A percentile compares a stretch with the other conserved stretches of the same genome.
phyloP scores from a whole-genome alignment of 2,797 vertebrate species.

The Siniperca obscura region DNA sequence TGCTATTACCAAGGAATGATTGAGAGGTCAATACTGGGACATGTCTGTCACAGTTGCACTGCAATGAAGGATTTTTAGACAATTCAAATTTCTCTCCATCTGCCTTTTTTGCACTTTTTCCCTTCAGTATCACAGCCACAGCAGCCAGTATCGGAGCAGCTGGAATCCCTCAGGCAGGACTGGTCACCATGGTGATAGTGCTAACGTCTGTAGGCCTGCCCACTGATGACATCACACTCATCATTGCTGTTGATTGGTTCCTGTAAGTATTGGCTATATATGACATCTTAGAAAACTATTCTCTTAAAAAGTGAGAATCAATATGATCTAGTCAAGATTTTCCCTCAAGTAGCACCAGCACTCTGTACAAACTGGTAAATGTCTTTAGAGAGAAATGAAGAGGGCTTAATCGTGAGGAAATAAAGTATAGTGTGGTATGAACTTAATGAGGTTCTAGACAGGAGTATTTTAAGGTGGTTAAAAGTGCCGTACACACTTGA shows the following conservation, averaged over 20 bases:
- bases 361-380: not conserved
- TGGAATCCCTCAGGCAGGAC: conserved; percentile 97
- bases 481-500: conserved; percentile 10
- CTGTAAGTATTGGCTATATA: conserved; percentile 88
- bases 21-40: not conserved
- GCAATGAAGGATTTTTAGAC: not conserved
- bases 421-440: conserved; percentile 3
- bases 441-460: conserved; percentile 13
- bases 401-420: not conserved
- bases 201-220: conserved; percentile 97
- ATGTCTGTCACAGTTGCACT: not conserved
- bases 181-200: conserved; percentile 99
- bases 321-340: not conserved
- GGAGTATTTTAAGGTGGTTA: not conserved
- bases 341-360: not conserved
- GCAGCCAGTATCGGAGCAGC: conserved; percentile 98
- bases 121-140: conserved; percentile 94
- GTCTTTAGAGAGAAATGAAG: not conserved
- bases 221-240: conserved; percentile 96
- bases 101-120: conserved; percentile 11
- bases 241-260: conserved; percentile 98
- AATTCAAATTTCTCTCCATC: conserved; percentile 1
- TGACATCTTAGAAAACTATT: not conserved
- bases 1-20: conserved; percentile 6
- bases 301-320: not conserved